Evolutionary conservation across 2,888 invertebrate genomes (phyloP).

Genomic region (Melinopterus prodromus): DNA sequence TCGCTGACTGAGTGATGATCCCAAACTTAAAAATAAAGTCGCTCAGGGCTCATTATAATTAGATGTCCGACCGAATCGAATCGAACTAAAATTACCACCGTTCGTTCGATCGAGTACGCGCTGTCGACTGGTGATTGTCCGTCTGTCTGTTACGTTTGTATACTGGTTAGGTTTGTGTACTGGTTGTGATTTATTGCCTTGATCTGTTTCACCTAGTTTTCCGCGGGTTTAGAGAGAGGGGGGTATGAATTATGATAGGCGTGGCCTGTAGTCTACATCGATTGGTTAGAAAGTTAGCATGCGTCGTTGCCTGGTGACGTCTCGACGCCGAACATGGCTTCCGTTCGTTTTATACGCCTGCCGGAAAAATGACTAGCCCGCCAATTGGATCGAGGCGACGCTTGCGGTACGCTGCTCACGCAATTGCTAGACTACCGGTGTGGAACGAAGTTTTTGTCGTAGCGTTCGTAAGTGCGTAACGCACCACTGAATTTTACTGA

Average conservation of each 20-base stretch:
- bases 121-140: slow-evolving; percentile 41
- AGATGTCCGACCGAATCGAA: slow-evolving; percentile 35
- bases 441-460: not conserved
- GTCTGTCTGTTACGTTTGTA: slow-evolving; percentile 33
- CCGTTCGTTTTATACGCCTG: slow-evolving; percentile 12
- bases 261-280: slow-evolving; percentile 47
- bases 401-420: not conserved
- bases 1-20: slow-evolving; percentile 41
- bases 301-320: slow-evolving; percentile 52
- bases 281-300: slow-evolving; percentile 50
- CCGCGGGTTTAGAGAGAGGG: slow-evolving; percentile 40
- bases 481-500: too few species aligned
- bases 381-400: not conserved
- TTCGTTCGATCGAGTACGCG: too few species aligned
- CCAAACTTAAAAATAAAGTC: slow-evolving; percentile 42
- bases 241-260: slow-evolving; percentile 48
- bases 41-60: slow-evolving; percentile 43
- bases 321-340: slow-evolving; percentile 53
- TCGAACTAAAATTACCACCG: slow-evolving; percentile 46
- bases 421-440: not conserved
- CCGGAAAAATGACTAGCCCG: not conserved
- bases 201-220: slow-evolving; percentile 50
- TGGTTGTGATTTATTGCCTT: slow-evolving; percentile 48
- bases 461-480: too few species aligned
- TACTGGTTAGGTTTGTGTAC: slow-evolving; percentile 39